Conservation (phyloP, 1,140 invertebrate genomes). For the Trigoniulus corallinus region DNA sequence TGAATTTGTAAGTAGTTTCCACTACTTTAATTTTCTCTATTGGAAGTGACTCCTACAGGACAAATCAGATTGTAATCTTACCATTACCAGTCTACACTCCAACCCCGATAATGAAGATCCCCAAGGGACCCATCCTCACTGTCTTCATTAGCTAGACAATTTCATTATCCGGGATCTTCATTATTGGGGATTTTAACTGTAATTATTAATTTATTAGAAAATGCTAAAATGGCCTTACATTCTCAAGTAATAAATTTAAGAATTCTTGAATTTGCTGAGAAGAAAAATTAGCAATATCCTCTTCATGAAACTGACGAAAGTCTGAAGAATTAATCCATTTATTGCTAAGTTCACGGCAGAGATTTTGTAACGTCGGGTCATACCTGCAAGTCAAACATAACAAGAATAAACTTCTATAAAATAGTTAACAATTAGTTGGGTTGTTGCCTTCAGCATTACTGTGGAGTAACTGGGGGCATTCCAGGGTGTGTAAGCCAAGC, state of each 20-base stretch:
- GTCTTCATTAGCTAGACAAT: too few species aligned
- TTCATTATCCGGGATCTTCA: background rate
- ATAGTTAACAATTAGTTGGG: background rate
- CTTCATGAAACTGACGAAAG: conserved; percentile 25
- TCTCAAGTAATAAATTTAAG: conserved; percentile 45
- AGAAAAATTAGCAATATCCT: conserved; percentile 38
- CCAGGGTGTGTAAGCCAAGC: conserved; percentile 64
- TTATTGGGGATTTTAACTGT: background rate
- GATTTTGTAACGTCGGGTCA: conserved; percentile 47
- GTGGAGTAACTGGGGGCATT: conserved; percentile 68
- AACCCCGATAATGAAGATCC: too few species aligned
- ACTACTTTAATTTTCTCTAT: conserved; percentile 42
- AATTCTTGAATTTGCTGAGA: conserved; percentile 54
- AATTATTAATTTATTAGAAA: background rate
- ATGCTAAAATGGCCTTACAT: too few species aligned
- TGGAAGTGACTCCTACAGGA: conserved; percentile 25
- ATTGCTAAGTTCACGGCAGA: conserved; percentile 39
- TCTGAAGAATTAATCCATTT: conserved; percentile 33
- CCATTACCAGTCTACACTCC: too few species aligned
- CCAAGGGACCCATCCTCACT: too few species aligned
- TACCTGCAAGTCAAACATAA: conserved; percentile 32
- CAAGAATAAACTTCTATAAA: conserved; percentile 1
- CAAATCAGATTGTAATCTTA: too few species aligned
- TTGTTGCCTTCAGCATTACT: conserved; percentile 39
- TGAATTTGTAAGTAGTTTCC: conserved; percentile 48